Evolutionary conservation across 2,113 vertebrate genomes (phyloP), one percentile per base, ranked within the genome.

Genomic region (Brienomyrus longianalis): DNA sequence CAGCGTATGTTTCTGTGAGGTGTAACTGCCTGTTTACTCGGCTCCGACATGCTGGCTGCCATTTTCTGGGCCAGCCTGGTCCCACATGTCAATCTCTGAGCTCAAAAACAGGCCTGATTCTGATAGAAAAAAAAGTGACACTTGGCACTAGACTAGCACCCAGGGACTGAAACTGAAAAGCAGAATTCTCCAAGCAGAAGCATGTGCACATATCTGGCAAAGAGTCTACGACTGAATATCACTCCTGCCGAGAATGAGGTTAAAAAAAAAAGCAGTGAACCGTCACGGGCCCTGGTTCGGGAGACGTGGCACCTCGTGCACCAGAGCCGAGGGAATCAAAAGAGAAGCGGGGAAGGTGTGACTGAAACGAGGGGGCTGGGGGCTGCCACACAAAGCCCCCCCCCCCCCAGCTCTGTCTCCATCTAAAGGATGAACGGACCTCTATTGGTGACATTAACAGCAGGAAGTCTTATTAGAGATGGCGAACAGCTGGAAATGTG

Each of bases 221-320:
- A 90, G 87, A 89, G 91, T 91, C 90, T 74, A 91, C 89, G 86
- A 83, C 66, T 90, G 56, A 86, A 90, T 90, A 92, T 90, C 91
- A 90, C 56, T 31, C 54, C 89, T 66, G 89, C 51, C 66, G 87
- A 91, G 84, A 90, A 92, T 85, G 83, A 89, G 89, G 83, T 92
- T 91, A 92, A 45, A 74, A 52, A 92, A 45, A 74, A 52, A n/a
- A 91, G 86, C 80, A 39, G 90, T 88, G 83, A 59, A 91, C 90
- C 52, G 3, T 59, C 47, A 54, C 47, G 56, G 43, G 23, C 13
- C 77, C 66, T 83, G 70, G 21, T 21, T 21, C 27, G 6, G 62
- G 86, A 62, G 35, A 15, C 17, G 35, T n/a, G n/a, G 56, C 19
- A 56, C 10, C 45, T 86, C 13, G 1, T 50, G 83, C 51, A 23